Conservation (phyloP, 2,797 vertebrate species). For the Borostomias antarcticus region DNA sequence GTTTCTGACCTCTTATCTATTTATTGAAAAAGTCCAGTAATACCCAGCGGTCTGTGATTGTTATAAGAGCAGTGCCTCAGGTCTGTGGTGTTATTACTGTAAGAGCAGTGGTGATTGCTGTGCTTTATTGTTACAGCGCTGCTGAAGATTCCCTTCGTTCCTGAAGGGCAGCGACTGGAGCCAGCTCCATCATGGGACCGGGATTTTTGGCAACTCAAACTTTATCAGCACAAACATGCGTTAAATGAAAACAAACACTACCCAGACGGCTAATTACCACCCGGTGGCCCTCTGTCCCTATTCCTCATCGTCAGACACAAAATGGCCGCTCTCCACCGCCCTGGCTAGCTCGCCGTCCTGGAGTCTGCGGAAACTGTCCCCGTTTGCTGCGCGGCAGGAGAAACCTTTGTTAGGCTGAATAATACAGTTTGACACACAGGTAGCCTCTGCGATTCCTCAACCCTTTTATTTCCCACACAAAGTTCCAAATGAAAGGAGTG, state of each 20-base stretch:
- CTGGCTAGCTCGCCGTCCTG: constrained; percentile 28
- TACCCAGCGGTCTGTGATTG: constrained; percentile 74
- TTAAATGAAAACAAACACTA: constrained; percentile 84
- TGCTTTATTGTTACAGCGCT: too few species aligned
- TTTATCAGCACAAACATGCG: constrained; percentile 82
- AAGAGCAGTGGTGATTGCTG: too few species aligned
- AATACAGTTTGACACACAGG: constrained; percentile 68
- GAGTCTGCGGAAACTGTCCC: constrained; percentile 48
- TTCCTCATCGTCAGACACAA: constrained; percentile 65
- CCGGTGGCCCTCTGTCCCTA: constrained; percentile 73
- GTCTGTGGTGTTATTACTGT: too few species aligned
- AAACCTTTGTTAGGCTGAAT: constrained; percentile 62
- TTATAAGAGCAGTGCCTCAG: constrained; percentile 68
- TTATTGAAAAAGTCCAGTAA: constrained; percentile 6
- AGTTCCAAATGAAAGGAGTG: constrained; percentile 82
- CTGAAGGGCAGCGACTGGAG: constrained; percentile 81
- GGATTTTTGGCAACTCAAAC: constrained; percentile 81
- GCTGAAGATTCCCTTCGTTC: constrained; percentile 72
- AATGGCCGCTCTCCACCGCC: constrained; percentile 63
- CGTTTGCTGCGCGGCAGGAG: constrained; percentile 57
- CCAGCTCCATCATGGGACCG: constrained; percentile 70
- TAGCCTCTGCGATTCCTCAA: constrained; percentile 77
- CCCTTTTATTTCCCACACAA: constrained; percentile 79
- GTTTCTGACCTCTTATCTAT: too few species aligned
- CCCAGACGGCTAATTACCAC: constrained; percentile 81